Evolutionary conservation across 2,113 vertebrate genomes (phyloP).

Genomic region (Struthio camelus): DNA sequence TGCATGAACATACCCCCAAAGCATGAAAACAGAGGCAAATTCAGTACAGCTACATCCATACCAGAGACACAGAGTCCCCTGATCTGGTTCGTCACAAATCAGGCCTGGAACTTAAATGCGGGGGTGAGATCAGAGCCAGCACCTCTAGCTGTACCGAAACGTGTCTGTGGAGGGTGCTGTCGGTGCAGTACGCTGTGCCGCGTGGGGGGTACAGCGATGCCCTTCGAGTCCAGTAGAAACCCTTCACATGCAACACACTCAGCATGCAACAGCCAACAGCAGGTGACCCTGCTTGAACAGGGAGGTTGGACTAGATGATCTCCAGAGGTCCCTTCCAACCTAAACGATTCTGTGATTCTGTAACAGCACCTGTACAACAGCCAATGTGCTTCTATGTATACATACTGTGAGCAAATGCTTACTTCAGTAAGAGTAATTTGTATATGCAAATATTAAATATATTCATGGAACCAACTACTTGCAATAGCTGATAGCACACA

Average conservation of each 20-base stretch:
- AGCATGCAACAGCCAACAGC: no score
- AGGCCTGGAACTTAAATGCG: not conserved
- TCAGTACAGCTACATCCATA: not conserved
- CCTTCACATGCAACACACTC: no score
- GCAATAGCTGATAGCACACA: not conserved
- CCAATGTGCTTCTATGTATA: not conserved
- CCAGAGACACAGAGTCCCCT: not conserved
- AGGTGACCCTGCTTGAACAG: no score
- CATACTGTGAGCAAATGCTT: not conserved
- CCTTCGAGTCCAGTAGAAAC: not conserved
- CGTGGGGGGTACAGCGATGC: not conserved
- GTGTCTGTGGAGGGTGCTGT: not conserved
- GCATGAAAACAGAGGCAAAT: not conserved
- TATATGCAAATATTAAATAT: not conserved
- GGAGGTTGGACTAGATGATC: no score
- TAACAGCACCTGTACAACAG: no score
- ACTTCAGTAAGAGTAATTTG: not conserved
- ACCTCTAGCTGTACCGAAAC: not conserved
- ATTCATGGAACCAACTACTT: not conserved
- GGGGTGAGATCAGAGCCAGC: accelerated
- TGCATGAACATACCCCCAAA: not conserved
- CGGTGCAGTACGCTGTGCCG: not conserved
- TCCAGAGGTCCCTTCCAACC: no score
- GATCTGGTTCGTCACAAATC: not conserved
- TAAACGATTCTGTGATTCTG: no score